Evolutionary conservation across 2,797 vertebrate genomes (phyloP), one percentile per base, ranked within the genome.

Genomic region (Tokudaia muenninki): DNA sequence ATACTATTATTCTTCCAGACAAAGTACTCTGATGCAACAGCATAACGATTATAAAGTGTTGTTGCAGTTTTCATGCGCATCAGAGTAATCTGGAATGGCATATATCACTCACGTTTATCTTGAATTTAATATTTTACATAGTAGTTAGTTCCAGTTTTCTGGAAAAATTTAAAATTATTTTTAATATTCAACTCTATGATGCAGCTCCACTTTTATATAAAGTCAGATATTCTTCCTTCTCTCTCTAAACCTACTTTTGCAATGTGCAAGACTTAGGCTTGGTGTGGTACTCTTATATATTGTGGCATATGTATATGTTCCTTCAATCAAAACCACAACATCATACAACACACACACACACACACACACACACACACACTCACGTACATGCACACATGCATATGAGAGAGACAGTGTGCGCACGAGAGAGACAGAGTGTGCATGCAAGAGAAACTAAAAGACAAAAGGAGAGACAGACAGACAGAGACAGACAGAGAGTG

Each of bases 91-190:
- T 89, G 31, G 24, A 90, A 17, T 87, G 59, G 82, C 65, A 31
- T 29, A 63, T 19, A 72, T 37, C 67, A 72, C 17, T 89, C 44
- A 29, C 75, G 86, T 41, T 37, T 91, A n/a, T 26, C 57, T 90
- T 77, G 87, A 86, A 44, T 95, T 94, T 94, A 88, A 6, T 77
- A 67, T 86, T 90, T 94, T 90, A 61, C 24, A 41, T 44, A 74
- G 70, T 34, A 74, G 65, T 90, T 92, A 41, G 37, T 59, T 72
- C 92, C 24, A 59, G 2, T 84, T 84, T 81, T 90, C 50, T 29
- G 72, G 50, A 52, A 94, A 90, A 9, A 75, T 59, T 37, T 86
- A 21, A 95, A 80, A 50, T 57, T 87, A 77, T n/a, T 52, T 84
- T 94, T 10, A 88, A 2, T 74, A 81, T 84, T 92, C 55, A 80